Evolutionary conservation across 2,113 vertebrate species (phyloP).

Genomic region (Phycodurus eques): DNA sequence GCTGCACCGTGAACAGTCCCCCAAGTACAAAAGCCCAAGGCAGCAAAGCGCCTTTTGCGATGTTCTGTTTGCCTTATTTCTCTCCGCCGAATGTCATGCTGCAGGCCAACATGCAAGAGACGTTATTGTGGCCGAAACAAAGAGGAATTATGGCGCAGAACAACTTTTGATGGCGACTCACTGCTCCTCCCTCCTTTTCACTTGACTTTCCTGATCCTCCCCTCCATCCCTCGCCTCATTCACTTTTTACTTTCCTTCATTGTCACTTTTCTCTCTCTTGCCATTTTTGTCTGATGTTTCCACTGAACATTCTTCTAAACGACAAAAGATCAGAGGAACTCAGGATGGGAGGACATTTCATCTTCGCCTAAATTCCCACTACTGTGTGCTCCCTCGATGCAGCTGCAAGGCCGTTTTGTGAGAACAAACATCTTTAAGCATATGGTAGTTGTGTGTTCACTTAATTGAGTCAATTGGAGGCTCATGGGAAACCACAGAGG

Average conservation of each 20-base stretch:
- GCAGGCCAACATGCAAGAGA: slow-evolving; percentile 43
- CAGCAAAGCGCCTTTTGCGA: slow-evolving; percentile 82
- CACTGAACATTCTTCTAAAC: slow-evolving; percentile 26
- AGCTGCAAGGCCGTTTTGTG: slow-evolving; percentile 34
- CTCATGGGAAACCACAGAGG: slow-evolving; percentile 69
- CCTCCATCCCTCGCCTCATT: slow-evolving; percentile 33
- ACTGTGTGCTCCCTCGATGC: neutral
- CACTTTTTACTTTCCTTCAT: slow-evolving; percentile 21
- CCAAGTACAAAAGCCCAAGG: slow-evolving; percentile 78
- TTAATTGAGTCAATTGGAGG: slow-evolving; percentile 72
- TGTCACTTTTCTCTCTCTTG: slow-evolving; percentile 28
- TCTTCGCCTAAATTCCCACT: slow-evolving; percentile 7
- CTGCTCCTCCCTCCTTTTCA: slow-evolving; percentile 58
- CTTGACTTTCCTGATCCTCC: slow-evolving; percentile 50
- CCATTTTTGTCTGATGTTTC: slow-evolving; percentile 35
- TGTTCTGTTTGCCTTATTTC: slow-evolving; percentile 62
- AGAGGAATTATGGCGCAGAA: slow-evolving; percentile 38
- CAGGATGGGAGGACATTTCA: slow-evolving; percentile 7
- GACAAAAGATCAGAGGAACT: slow-evolving; percentile 14
- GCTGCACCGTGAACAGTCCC: slow-evolving; percentile 54
- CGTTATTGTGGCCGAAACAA: slow-evolving; percentile 55
- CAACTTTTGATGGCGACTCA: slow-evolving; percentile 46
- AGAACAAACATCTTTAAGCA: slow-evolving; percentile 54
- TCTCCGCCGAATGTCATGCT: slow-evolving; percentile 31
- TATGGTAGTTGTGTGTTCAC: slow-evolving; percentile 67